Evolutionary conservation across 2,113 vertebrate genomes (phyloP).

Genomic region (Cyanoderma ruficeps): DNA sequence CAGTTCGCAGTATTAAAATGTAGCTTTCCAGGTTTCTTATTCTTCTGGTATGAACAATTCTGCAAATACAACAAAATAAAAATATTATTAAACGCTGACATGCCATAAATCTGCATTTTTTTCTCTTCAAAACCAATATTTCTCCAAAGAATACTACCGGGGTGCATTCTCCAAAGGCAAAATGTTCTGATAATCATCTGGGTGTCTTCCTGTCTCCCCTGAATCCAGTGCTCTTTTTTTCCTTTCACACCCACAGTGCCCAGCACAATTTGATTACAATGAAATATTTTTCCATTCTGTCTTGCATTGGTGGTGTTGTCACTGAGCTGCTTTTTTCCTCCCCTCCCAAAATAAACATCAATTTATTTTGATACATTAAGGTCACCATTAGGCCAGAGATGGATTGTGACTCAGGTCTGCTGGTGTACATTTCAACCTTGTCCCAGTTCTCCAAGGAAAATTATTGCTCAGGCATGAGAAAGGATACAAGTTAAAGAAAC

Average conservation of each 20-base stretch:
- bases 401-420: background rate
- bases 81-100: background rate
- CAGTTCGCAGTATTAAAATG: background rate
- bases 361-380: background rate
- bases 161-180: background rate
- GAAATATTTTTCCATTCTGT: background rate
- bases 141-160: background rate
- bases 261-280: background rate
- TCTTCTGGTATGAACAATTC: background rate
- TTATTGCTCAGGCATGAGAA: background rate
- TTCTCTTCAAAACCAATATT: background rate
- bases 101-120: background rate
- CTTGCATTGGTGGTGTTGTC: background rate
- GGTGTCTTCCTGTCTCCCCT: background rate
- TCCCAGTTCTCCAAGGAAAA: background rate
- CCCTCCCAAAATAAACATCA: background rate
- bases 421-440: background rate
- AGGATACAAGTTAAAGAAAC: background rate
- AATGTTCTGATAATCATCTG: background rate
- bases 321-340: background rate
- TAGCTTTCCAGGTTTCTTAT: background rate
- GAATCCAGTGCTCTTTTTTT: background rate
- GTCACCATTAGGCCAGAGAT: background rate
- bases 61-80: background rate
- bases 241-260: background rate